These are phyloP conservation scores for Furcifer pardalis DNA, from an alignment of 2,797 vertebrate species.

Conservation along the genomic window DNA sequence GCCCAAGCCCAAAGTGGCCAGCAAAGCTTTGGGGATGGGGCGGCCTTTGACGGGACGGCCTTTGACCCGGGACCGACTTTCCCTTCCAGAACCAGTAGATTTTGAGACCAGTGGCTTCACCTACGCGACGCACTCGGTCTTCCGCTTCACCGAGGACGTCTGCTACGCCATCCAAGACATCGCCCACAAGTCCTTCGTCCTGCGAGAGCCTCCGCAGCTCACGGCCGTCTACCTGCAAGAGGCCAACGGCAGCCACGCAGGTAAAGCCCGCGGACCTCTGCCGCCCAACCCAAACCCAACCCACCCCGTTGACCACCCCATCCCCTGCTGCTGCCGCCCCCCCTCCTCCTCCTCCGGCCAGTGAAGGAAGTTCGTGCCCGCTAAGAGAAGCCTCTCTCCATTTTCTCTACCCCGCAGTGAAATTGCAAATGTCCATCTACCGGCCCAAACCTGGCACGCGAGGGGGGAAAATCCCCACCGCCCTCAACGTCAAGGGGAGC, in stretches of 20 bases:
- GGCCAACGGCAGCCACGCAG: neutral
- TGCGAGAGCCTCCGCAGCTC: constrained; percentile 3
- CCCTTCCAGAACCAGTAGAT: constrained; percentile 2
- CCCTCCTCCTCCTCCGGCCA: neutral
- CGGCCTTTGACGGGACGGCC: neutral
- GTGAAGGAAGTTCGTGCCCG: no score
- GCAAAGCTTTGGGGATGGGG: no score
- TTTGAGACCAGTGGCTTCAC: neutral
- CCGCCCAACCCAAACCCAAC: rapidly evolving
- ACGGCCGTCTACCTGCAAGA: constrained; percentile 12
- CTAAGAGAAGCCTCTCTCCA: no score
- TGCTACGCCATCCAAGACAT: neutral
- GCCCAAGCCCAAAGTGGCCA: no score
- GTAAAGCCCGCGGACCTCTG: neutral
- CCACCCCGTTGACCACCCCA: no score
- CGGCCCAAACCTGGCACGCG: neutral
- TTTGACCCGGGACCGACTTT: neutral
- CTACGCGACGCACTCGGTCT: neutral
- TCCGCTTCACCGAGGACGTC: neutral
- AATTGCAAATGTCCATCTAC: constrained; percentile 24
- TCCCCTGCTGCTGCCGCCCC: no score
- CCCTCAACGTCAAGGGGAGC: constrained; percentile 13
- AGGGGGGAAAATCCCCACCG: neutral
- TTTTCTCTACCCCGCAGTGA: constrained; percentile 5
- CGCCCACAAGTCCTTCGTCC: constrained; percentile 8